These are phyloP conservation scores for Drosophila multiciliata DNA, from an alignment of 2,888 invertebrate genomes.

Conservation along the genomic window DNA sequence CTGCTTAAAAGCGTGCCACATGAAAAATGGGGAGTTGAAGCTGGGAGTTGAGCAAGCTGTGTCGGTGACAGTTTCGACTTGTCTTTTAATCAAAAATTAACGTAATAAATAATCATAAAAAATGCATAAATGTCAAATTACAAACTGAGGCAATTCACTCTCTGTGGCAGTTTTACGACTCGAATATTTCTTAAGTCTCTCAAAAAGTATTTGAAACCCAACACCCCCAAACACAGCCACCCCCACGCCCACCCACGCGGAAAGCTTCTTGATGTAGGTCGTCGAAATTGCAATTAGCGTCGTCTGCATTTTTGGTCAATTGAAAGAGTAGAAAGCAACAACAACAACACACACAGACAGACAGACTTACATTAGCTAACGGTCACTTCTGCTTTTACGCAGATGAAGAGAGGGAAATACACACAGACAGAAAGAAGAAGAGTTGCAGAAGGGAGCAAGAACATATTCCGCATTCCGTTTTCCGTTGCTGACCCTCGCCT, in stretches of 20 bases:
- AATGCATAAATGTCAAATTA: conserved; percentile 72
- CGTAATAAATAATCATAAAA: conserved; percentile 70
- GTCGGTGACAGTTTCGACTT: conserved; percentile 31
- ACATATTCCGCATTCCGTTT: neutral
- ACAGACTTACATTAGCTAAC: neutral
- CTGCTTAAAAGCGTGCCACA: conserved; percentile 36
- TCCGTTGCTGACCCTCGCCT: conserved; percentile 22
- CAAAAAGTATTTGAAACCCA: neutral
- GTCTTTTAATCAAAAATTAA: conserved; percentile 67
- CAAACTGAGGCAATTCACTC: conserved; percentile 47
- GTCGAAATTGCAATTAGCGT: conserved; percentile 57
- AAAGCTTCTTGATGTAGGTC: conserved; percentile 54
- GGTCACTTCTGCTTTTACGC: conserved; percentile 22
- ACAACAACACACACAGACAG: neutral
- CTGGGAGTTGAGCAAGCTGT: neutral
- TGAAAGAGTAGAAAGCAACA: conserved; percentile 2
- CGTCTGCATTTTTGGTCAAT: conserved; percentile 57
- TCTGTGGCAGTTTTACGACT: conserved; percentile 19
- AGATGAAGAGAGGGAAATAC: neutral
- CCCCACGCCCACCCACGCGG: neutral
- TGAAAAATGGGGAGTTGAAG: conserved; percentile 7
- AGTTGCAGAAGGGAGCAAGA: conserved; percentile 19
- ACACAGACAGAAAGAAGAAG: conserved; percentile 8
- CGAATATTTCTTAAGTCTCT: conserved; percentile 1
- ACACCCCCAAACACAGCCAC: neutral